Evolutionary conservation across 1,140 invertebrate species (phyloP).

Genomic region (Arion vulgaris): DNA sequence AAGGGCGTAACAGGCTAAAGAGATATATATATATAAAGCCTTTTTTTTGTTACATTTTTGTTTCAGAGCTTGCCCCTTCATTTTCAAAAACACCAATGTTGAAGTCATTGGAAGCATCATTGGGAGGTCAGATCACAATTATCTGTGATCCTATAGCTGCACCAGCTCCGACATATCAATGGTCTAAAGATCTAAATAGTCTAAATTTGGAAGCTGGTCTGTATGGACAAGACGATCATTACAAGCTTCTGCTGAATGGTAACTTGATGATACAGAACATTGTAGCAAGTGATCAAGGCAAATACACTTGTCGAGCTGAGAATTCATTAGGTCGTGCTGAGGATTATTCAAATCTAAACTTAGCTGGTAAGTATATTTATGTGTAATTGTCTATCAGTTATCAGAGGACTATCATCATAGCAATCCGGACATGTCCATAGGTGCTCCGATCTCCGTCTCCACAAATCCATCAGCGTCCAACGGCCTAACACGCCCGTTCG

Average conservation of each 20-base stretch:
- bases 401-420: no score
- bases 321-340: slow-evolving; percentile 48
- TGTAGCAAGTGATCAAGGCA: slow-evolving; percentile 43
- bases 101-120: slow-evolving; percentile 88
- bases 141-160: slow-evolving; percentile 94
- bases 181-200: slow-evolving; percentile 90
- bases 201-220: slow-evolving; percentile 74
- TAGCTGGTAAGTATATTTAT: not conserved
- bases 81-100: slow-evolving; percentile 92
- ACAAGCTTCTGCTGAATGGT: slow-evolving; percentile 60
- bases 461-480: no score
- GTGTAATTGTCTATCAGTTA: not conserved
- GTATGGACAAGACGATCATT: slow-evolving; percentile 15
- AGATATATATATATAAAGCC: no score
- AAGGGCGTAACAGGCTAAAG: no score
- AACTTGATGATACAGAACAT: slow-evolving; percentile 39
- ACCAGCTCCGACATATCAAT: slow-evolving; percentile 81
- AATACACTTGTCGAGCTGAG: slow-evolving; percentile 52
- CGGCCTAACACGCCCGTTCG: no score
- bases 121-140: slow-evolving; percentile 92
- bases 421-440: no score
- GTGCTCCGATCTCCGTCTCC: no score
- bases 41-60: not conserved
- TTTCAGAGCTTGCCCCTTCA: slow-evolving; percentile 84
- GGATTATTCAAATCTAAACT: slow-evolving; percentile 5